Evolutionary conservation across 2,888 invertebrate genomes (phyloP).

Genomic region (Orthonychiurus folsomi): DNA sequence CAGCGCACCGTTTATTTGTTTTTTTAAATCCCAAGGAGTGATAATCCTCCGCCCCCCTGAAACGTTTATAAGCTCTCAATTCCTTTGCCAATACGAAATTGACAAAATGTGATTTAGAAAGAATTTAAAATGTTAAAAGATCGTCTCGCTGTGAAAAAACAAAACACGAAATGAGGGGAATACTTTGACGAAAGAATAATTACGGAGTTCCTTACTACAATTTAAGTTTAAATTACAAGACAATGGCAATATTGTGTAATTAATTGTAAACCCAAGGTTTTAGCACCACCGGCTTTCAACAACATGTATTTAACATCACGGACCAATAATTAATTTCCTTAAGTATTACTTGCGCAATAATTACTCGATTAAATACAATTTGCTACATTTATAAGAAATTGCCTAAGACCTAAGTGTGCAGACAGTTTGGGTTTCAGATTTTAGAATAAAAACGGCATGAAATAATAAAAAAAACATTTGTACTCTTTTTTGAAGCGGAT

Average conservation of each 20-base stretch:
- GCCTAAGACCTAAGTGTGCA: too few relatives aligned
- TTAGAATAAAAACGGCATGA: neutral
- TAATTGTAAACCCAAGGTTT: neutral
- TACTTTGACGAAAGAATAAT: neutral
- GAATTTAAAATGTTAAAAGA: neutral
- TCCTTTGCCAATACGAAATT: neutral
- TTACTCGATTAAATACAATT: neutral
- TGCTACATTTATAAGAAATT: neutral
- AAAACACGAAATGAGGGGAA: neutral
- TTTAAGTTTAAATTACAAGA: neutral
- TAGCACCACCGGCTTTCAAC: neutral
- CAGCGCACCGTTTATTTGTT: neutral
- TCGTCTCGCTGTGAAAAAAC: neutral
- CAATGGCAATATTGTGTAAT: too few relatives aligned
- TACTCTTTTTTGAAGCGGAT: neutral
- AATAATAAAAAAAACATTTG: neutral
- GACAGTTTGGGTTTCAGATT: neutral
- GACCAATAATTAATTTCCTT: neutral
- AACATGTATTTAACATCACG: neutral
- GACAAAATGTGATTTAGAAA: neutral
- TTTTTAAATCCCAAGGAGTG: neutral
- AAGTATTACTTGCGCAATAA: neutral
- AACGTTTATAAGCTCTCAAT: neutral
- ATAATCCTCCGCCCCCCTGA: too few relatives aligned
- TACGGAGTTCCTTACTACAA: neutral